Evolutionary conservation across 2,888 invertebrate species (phyloP).

Genomic region (Sphaerophoria rueppellii): DNA sequence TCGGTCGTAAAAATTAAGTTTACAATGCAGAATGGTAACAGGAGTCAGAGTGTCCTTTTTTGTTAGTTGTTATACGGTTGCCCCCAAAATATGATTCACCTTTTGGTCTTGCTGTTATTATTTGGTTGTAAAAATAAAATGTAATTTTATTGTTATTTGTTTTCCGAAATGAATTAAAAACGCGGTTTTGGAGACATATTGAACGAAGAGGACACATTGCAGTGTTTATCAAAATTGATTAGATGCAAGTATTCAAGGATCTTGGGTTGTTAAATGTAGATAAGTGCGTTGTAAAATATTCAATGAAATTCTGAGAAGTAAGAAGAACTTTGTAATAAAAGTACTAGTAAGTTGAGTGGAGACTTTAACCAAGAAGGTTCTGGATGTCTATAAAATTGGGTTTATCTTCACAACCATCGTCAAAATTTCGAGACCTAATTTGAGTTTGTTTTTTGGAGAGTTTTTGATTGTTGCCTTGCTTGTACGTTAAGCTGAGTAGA

Average conservation of each 20-base stretch:
- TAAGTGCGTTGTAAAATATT: no score
- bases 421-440: no score
- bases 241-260: background rate
- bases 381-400: no score
- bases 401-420: no score
- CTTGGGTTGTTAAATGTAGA: background rate
- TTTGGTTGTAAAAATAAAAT: slow-evolving; percentile 50
- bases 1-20: slow-evolving; percentile 69
- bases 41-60: slow-evolving; percentile 10
- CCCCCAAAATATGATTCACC: slow-evolving; percentile 38
- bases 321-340: no score
- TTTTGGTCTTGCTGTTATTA: slow-evolving; percentile 9
- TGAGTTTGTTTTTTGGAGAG: no score
- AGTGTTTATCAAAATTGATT: no score
- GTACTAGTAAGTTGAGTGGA: no score
- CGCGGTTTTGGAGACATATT: background rate
- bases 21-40: slow-evolving; percentile 60
- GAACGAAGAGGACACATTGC: background rate
- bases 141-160: slow-evolving; percentile 10
- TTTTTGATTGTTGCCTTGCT: no score
- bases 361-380: no score
- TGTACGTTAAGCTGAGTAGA: no score
- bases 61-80: slow-evolving; percentile 5
- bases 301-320: no score
- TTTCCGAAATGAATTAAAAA: background rate